Conservation (phyloP, 2,888 invertebrate genomes). For the Synergus japonicus region DNA sequence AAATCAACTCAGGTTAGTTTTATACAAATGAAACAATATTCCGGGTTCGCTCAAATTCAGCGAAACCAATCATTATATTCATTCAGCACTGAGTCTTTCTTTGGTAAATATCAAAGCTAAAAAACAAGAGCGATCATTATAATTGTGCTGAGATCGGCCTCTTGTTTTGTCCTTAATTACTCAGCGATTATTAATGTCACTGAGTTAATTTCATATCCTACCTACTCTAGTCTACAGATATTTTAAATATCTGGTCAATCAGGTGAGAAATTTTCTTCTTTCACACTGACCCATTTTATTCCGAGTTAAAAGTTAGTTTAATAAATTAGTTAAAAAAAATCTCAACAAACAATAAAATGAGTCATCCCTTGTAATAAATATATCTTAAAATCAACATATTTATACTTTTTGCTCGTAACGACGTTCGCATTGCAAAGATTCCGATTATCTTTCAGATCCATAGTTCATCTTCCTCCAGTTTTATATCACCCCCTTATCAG, state of each 20-base stretch:
- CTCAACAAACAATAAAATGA: neutral
- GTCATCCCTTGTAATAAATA: neutral
- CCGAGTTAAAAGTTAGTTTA: neutral
- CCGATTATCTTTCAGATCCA: neutral
- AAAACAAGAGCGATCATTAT: constrained; percentile 17
- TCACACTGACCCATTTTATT: neutral
- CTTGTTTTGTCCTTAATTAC: constrained; percentile 4
- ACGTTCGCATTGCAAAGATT: neutral
- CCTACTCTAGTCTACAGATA: constrained; percentile 23
- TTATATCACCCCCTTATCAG: neutral
- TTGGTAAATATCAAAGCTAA: constrained; percentile 24
- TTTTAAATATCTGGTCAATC: constrained; percentile 16
- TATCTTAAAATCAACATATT: constrained; percentile 9
- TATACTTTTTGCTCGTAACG: neutral
- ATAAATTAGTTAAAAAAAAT: neutral
- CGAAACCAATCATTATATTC: neutral
- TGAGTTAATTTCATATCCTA: constrained; percentile 38
- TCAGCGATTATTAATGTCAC: neutral
- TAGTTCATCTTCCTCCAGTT: neutral
- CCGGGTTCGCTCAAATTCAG: constrained; percentile 10
- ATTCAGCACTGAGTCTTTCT: constrained; percentile 10
- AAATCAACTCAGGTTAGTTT: neutral
- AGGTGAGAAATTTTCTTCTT: neutral
- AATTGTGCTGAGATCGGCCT: constrained; percentile 22
- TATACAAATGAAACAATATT: neutral